phyloP scores from a whole-genome alignment of 1,140 invertebrate genomes.

The Camponotus floridanus region DNA sequence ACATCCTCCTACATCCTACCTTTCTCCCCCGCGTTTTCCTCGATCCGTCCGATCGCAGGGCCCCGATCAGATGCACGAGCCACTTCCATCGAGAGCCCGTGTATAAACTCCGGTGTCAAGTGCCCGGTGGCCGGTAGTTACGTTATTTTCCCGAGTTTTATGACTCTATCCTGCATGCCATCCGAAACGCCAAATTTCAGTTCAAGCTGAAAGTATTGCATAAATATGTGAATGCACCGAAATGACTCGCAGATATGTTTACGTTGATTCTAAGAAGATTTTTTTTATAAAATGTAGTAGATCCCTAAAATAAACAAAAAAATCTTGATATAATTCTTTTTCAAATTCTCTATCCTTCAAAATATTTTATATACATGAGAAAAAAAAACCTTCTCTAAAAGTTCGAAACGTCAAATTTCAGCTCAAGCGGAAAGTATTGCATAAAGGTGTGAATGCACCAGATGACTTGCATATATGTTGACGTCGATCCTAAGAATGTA shows the following conservation, averaged over 20 bases:
- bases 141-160: slow-evolving; percentile 51
- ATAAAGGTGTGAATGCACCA: no score
- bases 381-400: neutral
- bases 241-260: slow-evolving; percentile 19
- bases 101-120: slow-evolving; percentile 48
- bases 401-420: no score
- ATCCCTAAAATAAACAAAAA: neutral
- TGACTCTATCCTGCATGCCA: slow-evolving; percentile 39
- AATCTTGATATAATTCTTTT: neutral
- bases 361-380: no score
- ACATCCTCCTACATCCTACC: slow-evolving; percentile 50
- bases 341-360: no score
- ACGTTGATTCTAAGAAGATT: neutral
- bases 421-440: no score
- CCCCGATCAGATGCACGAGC: slow-evolving; percentile 21
- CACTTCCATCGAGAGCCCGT: slow-evolving; percentile 8
- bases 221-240: neutral
- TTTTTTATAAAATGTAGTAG: neutral
- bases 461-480: no score
- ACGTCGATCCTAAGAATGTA: no score
- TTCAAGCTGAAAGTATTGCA: neutral
- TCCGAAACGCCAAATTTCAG: neutral
- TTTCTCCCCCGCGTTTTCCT: neutral
- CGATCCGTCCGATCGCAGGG: slow-evolving; percentile 1
- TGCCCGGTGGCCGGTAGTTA: slow-evolving; percentile 34